Conservation (phyloP, 2,797 vertebrate genomes). For the Lepidocolaptes lacrymiger region DNA sequence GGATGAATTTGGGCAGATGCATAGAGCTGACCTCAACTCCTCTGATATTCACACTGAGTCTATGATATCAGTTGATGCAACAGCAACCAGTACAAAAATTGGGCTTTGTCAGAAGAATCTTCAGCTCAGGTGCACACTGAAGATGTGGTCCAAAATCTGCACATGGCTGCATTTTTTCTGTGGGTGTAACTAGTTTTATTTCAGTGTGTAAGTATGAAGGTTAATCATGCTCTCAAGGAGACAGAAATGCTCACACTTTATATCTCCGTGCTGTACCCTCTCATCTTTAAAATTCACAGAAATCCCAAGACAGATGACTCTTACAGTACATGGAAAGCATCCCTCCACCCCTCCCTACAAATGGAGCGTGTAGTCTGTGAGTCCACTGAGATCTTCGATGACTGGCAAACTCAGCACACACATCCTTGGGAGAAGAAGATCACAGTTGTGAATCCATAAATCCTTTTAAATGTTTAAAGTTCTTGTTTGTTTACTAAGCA, state of each 20-base stretch:
- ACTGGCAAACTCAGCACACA: not conserved
- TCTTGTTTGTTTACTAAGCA: not conserved
- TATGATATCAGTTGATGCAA: conserved; percentile 19
- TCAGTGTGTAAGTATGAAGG: conserved; percentile 29
- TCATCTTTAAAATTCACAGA: conserved; percentile 5
- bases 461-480: not conserved
- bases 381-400: not conserved
- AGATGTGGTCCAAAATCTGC: not conserved
- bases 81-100: not conserved
- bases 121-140: conserved; percentile 36
- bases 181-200: conserved; percentile 53
- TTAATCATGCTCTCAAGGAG: not conserved
- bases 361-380: not conserved
- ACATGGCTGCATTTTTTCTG: conserved; percentile 19
- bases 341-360: not conserved
- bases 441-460: not conserved
- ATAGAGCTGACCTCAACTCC: not conserved
- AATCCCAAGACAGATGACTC: conserved; percentile 26
- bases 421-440: not conserved
- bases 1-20: not conserved
- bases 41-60: conserved; percentile 23
- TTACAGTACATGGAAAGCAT: conserved; percentile 21
- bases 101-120: not conserved
- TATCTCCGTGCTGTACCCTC: not conserved
- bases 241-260: not conserved